Conservation (phyloP, 2,888 invertebrate species). For the Coremacera marginata region DNA sequence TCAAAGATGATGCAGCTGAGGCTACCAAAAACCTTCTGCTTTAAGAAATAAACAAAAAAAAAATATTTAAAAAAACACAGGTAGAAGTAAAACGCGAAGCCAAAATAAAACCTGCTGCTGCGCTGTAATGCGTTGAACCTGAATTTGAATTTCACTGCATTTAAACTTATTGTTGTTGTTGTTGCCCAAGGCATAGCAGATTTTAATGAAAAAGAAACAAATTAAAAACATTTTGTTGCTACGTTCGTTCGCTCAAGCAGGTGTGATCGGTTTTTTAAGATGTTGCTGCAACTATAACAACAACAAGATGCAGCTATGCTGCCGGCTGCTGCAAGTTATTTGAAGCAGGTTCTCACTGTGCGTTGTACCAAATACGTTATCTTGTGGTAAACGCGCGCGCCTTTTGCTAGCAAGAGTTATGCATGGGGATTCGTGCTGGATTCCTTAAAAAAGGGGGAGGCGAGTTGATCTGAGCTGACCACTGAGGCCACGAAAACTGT, state of each 20-base stretch:
- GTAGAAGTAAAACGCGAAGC: constrained; percentile 4
- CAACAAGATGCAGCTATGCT: constrained; percentile 3
- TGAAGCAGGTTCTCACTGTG: constrained; percentile 24
- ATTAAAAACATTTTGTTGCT: background rate
- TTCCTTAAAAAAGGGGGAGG: constrained; percentile 33
- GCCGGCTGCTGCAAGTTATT: constrained; percentile 11
- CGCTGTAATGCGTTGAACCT: constrained; percentile 34
- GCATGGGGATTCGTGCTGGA: background rate
- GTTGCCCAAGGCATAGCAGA: background rate
- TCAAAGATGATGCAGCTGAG: background rate
- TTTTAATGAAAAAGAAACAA: constrained; percentile 1
- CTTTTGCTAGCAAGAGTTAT: background rate
- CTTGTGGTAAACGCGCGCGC: background rate
- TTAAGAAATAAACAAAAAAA: background rate
- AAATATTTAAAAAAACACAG: background rate
- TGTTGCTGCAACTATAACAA: constrained; percentile 11
- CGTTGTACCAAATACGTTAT: background rate
- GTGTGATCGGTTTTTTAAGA: constrained; percentile 41
- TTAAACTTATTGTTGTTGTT: constrained; percentile 1
- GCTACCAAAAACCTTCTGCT: constrained; percentile 26
- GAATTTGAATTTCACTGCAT: constrained; percentile 41
- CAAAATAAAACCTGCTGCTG: constrained; percentile 32
- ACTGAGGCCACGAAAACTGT: background rate
- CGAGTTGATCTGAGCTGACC: constrained; percentile 10
- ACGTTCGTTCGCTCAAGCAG: constrained; percentile 39